Evolutionary conservation across 2,797 vertebrate species (phyloP), one percentile per base, ranked within the genome.

Genomic region (Sparus aurata): DNA sequence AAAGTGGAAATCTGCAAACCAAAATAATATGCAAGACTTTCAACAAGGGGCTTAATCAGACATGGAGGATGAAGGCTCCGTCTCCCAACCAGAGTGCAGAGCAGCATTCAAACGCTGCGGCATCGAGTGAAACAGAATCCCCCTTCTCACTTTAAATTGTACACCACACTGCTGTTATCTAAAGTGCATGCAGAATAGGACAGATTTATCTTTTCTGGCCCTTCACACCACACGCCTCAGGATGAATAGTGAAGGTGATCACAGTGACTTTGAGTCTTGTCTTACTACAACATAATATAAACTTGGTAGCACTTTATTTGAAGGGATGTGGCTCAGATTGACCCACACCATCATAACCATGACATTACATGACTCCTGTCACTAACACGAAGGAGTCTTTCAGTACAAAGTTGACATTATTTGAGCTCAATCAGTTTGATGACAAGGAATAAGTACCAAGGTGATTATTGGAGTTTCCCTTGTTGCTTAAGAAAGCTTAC

Each of bases 31-130:
- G 41, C 63, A n/a, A 12, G 17, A 34, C 17, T 49, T 60, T 70
- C 38, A 59, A 49, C 25, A 38, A 68, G 52, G 50, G 46, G 30
- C 16, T 50, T 25, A 20, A 71, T 61, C 47, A 52, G 69, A 52
- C 57, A 25, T 3, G 16, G 46, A 41, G 47, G 46, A 45, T 46
- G 12, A 60, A 23, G 15, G 45, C 41, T 57, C 18, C 41, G 12
- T 46, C 23, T 12, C 12, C 53, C 4, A 27, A 55, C 45, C 52
- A 25, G 15, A 68, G 22, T 1, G 52, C 66, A 27, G 41, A 55
- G 34, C 20, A 10, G 15, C 34, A 3, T 50, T 50, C 8, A 23
- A 38, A 4, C 6, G 2, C 3, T 30, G 25, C 17, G 12, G n/a
- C 58, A 13, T 41, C 30, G 13, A 18, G 22, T 46, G 41, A 2